Evolutionary conservation across 2,797 vertebrate species (phyloP).

Genomic region (Sciurus vulgaris): DNA sequence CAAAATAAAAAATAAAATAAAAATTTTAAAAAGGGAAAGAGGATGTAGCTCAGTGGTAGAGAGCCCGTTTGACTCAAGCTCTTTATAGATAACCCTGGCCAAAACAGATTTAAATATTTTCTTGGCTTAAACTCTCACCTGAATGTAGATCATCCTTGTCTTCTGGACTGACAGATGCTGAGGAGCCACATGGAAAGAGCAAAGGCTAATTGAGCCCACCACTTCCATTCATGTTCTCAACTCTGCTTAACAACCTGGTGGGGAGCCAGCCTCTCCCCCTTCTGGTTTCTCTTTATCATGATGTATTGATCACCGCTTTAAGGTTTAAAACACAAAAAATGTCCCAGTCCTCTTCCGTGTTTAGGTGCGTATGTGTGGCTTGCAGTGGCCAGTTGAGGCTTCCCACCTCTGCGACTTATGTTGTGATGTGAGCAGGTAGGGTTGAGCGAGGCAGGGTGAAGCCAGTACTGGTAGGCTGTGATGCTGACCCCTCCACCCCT

Average conservation of each 20-base stretch:
- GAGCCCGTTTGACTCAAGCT: too few species aligned
- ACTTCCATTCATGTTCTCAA: not conserved
- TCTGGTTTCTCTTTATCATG: not conserved
- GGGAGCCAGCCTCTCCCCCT: not conserved
- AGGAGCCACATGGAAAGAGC: not conserved
- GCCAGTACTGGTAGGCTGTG: not conserved
- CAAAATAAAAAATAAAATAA: not conserved
- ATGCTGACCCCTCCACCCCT: not conserved
- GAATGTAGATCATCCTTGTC: not conserved
- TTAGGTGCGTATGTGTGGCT: not conserved
- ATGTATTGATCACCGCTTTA: not conserved
- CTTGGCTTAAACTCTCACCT: not conserved
- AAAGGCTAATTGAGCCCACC: not conserved
- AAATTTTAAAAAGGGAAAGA: too few species aligned
- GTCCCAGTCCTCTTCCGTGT: not conserved
- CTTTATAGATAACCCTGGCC: not conserved
- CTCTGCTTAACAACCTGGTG: not conserved
- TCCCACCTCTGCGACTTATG: not conserved
- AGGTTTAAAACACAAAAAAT: not conserved
- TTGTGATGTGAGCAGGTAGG: not conserved
- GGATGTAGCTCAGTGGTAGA: too few species aligned
- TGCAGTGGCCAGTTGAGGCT: not conserved
- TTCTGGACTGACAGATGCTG: not conserved
- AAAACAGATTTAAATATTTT: conserved; percentile 28
- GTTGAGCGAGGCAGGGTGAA: not conserved